phyloP scores from a whole-genome alignment of 2,797 vertebrate species.

The Enteromius viviparus region DNA sequence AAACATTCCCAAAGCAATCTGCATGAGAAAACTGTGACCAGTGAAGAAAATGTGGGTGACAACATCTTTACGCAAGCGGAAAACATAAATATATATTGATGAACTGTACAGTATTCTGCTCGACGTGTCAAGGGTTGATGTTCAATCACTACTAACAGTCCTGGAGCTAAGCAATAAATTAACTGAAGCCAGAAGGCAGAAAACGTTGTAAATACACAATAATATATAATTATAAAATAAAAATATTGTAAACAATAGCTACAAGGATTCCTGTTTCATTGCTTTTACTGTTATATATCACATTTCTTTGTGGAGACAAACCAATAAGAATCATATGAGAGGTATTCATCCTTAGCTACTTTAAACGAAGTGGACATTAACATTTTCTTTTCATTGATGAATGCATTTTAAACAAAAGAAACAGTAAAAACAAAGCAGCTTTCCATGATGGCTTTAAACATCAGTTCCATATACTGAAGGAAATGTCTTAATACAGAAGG shows the following conservation, averaged over 20 bases:
- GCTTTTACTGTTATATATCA: not conserved
- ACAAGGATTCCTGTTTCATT: not conserved
- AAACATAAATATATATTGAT: not conserved
- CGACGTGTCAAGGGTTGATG: not conserved
- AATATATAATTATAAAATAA: not conserved
- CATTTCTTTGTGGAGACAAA: not conserved
- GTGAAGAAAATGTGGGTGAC: not conserved
- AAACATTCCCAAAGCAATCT: constrained; percentile 18
- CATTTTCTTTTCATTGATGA: not conserved
- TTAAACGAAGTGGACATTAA: not conserved
- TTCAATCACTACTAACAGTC: not conserved
- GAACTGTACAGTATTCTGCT: not conserved
- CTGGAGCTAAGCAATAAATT: constrained; percentile 18
- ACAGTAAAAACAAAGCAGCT: not conserved
- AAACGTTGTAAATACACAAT: not conserved
- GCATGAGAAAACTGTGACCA: not conserved
- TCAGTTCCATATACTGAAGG: not conserved
- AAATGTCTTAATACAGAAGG: not conserved
- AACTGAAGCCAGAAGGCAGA: not conserved
- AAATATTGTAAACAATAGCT: constrained; percentile 9
- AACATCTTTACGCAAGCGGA: constrained; percentile 9
- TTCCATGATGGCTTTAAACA: not conserved
- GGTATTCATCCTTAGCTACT: not conserved
- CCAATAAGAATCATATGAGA: not conserved
- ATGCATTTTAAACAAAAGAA: not conserved